Base-by-base conservation (phyloP, 2,888 invertebrate species). In the Melanotus villosus region DNA sequence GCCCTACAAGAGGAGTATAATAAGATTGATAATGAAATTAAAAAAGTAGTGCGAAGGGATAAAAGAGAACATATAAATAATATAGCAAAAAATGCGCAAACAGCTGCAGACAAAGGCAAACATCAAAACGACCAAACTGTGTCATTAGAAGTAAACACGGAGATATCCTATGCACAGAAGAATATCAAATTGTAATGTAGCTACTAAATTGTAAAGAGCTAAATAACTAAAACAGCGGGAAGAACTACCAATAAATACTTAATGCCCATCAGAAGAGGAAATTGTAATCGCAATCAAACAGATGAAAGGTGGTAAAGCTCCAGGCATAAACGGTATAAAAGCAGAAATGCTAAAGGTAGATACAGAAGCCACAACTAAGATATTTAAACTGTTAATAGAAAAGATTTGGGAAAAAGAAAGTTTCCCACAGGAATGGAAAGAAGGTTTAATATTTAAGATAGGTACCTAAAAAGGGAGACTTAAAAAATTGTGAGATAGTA, bases 161-260 rank as follows among this genome's bases (percentile, higher is more conserved):
- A 14, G 16, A 30, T 32, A 54, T 54, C 3, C 7, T 54, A 9
- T 26, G 32, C 16, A 54, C 30, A 32, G 34, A 12, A 54, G 54
- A 54, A 4, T 14, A 32, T 6, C 32, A 30, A 32, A 12, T 54
- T 14, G 32, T 7, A 18, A 54, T 30, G n/a, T 54, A 7, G 38
- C 38, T 34, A 14, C 54, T 32, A 54, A 30, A 26, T 2, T 32
- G 18, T 32, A 34, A 54, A 54, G 12, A 54, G 16, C 10, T 4
- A 12, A 32, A 32, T 54, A 18, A 54, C 14, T 26, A 34, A 34
- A 19, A 26, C 32, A 23, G n/a, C 54, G 10, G 16, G 21, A 54
- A 54, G n/a, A 54, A 54, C 21, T 54, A 16, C 54, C 30, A 54
- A 54, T 54, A 54, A 54, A 36, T 9, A 18, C 23, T 9, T 16